phyloP scores from a whole-genome alignment of 2,113 vertebrate species.

The Ornithorhynchus anatinus region DNA sequence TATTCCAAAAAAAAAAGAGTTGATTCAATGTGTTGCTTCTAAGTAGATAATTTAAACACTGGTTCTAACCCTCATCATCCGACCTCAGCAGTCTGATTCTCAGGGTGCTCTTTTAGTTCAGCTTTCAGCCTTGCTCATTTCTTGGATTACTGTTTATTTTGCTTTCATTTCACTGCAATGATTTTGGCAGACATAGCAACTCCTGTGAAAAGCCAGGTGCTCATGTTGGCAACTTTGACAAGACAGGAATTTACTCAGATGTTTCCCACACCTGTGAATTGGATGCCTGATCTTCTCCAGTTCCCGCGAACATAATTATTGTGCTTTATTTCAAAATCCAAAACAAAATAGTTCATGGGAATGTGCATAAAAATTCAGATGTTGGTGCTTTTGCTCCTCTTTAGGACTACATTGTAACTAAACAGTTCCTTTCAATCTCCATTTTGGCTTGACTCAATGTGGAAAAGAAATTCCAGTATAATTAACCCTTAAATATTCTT shows the following conservation, averaged over 20 bases:
- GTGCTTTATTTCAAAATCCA: slow-evolving; percentile 49
- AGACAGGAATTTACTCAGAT: slow-evolving; percentile 58
- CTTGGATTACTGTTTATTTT: slow-evolving; percentile 16
- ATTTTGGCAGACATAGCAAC: slow-evolving; percentile 60
- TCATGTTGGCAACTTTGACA: slow-evolving; percentile 19
- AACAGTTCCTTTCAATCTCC: neutral
- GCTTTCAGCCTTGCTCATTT: neutral
- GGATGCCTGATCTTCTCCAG: slow-evolving; percentile 27
- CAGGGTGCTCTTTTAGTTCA: slow-evolving; percentile 10
- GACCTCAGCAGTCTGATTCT: neutral
- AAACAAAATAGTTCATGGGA: slow-evolving; percentile 28
- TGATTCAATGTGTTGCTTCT: neutral
- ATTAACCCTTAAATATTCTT: too few relatives aligned
- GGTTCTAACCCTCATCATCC: neutral
- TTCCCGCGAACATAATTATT: slow-evolving; percentile 50
- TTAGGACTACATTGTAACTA: neutral
- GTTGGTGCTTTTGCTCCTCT: neutral
- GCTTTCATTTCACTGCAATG: slow-evolving; percentile 8
- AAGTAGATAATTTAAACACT: neutral
- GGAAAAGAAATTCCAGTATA: neutral
- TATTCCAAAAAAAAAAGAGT: neutral
- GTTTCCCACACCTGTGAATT: slow-evolving; percentile 65
- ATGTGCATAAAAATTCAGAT: slow-evolving; percentile 18
- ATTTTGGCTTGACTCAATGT: slow-evolving; percentile 13
- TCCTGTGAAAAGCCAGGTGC: slow-evolving; percentile 56